A percentile compares a stretch with the other conserved stretches of the same genome.
Evolutionary conservation across 2,113 vertebrate species (phyloP).

Genomic region (Mus spicilegus): DNA sequence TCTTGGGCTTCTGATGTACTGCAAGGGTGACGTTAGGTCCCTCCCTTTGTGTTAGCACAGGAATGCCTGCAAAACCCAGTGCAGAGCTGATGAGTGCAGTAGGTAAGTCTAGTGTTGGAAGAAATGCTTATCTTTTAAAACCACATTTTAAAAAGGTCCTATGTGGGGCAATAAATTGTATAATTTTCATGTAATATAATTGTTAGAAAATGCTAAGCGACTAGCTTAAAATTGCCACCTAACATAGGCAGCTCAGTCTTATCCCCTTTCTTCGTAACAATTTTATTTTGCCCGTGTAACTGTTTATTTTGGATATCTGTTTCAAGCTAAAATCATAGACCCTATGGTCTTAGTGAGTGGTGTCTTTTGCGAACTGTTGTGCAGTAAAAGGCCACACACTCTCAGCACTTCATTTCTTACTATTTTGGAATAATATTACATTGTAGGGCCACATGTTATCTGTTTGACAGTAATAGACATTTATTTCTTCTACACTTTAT

Average conservation of each 20-base stretch:
- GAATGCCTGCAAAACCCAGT: background rate
- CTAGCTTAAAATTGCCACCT: background rate
- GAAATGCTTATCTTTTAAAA: constrained; percentile 6
- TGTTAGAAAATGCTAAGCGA: constrained; percentile 20
- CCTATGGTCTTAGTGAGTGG: background rate
- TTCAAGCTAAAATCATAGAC: background rate
- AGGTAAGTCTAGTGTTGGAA: constrained; percentile 30
- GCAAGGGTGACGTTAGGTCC: background rate
- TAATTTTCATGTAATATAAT: background rate
- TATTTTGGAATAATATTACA: background rate
- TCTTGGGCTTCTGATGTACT: background rate
- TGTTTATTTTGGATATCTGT: background rate
- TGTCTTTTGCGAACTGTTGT: background rate
- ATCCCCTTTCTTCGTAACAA: background rate
- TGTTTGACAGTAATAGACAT: background rate
- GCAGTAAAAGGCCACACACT: background rate
- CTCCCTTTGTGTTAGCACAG: background rate
- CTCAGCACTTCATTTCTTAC: background rate
- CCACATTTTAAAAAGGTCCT: background rate
- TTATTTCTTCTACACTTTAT: background rate
- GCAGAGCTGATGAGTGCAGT: background rate
- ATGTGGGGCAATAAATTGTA: background rate
- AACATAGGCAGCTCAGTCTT: background rate
- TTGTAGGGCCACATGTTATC: background rate
- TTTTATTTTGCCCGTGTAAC: background rate